Evolutionary conservation across 2,888 invertebrate genomes (phyloP).

Genomic region (Theodoxus fluviatilis): DNA sequence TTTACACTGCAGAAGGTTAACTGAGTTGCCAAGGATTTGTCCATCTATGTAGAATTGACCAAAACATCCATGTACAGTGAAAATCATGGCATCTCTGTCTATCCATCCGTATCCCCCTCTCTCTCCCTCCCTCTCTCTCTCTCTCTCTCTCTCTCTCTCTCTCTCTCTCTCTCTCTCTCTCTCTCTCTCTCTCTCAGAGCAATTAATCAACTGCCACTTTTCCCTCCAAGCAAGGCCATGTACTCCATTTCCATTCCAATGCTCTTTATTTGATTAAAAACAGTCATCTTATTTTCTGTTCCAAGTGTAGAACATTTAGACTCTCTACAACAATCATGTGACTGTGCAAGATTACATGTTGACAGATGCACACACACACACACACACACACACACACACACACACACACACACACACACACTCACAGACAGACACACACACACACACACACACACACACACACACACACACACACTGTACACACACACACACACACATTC

Average conservation of each 20-base stretch:
- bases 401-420: slow-evolving; percentile 10
- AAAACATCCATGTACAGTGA: too few species aligned
- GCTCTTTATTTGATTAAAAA: too few species aligned
- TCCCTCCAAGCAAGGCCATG: too few species aligned
- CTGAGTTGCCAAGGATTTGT: too few species aligned
- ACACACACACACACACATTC: background rate
- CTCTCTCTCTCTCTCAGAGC: background rate
- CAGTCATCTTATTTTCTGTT: too few species aligned
- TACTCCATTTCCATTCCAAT: too few species aligned
- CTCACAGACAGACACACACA: slow-evolving; percentile 8
- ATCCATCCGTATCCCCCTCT: background rate
- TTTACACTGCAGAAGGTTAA: too few species aligned
- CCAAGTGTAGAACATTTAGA: too few species aligned
- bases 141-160: background rate
- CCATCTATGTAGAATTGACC: too few species aligned
- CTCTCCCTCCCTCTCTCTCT: background rate
- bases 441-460: background rate
- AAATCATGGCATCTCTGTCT: background rate
- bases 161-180: background rate
- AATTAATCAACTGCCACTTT: background rate
- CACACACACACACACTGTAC: background rate
- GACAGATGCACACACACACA: slow-evolving; percentile 5
- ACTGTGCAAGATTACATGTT: background rate
- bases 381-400: slow-evolving; percentile 16
- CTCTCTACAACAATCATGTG: too few species aligned